Evolutionary conservation across 2,888 invertebrate species (phyloP).

Genomic region (Ptilodon capucinus): DNA sequence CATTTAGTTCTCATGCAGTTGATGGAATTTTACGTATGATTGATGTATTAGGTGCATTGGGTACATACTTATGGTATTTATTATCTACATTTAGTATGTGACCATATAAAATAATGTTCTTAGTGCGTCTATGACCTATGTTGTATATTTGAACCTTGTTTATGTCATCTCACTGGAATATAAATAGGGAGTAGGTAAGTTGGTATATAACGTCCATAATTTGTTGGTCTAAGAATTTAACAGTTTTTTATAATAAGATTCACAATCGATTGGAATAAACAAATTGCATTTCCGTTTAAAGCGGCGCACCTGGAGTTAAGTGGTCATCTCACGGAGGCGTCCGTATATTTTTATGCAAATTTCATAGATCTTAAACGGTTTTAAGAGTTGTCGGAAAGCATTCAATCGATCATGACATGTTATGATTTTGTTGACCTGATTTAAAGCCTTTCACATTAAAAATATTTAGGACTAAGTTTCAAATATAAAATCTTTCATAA

Average conservation of each 20-base stretch:
- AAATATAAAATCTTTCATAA: no score
- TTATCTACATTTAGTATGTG: no score
- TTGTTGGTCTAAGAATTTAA: no score
- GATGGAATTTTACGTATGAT: background rate
- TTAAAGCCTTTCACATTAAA: background rate
- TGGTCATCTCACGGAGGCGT: background rate
- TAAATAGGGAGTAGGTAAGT: no score
- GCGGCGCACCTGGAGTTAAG: background rate
- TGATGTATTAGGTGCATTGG: background rate
- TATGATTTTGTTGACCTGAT: background rate
- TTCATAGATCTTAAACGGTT: background rate
- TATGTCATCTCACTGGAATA: no score
- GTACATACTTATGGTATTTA: background rate
- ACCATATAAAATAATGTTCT: no score
- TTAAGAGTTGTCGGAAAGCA: background rate
- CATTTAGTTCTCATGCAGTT: slow-evolving; percentile 16
- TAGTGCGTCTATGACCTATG: no score
- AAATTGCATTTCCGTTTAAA: background rate
- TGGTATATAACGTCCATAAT: no score
- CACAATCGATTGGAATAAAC: background rate
- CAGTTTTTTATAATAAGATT: background rate
- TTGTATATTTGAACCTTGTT: no score
- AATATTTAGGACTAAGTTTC: no score
- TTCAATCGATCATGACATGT: background rate
- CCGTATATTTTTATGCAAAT: background rate